Base-by-base conservation (phyloP, 2,113 vertebrate species). In the Ramphastos sulfuratus region DNA sequence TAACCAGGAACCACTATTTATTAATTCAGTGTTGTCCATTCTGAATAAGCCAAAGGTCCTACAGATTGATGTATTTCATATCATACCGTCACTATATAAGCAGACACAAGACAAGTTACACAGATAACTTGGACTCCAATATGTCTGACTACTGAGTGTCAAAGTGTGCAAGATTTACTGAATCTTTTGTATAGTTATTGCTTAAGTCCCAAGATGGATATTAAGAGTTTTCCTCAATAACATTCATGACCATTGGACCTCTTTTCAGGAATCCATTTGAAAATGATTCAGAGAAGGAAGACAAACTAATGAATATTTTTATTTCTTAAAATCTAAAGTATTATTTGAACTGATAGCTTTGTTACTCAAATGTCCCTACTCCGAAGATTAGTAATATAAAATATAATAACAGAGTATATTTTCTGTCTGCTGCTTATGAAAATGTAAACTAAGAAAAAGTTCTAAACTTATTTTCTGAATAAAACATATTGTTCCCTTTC, bases 251-350 rank as follows among this genome's bases (percentile, higher is more conserved):
- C 18, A 50, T 6, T 50, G 1, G 14, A 13, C 50, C 3, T 74
- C 7, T 15, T 42, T 67, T 9, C 46, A n/a, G 35, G 7, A 80
- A 35, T 59, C 2, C 5, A 24, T 5, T 12, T 73, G 3, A 25
- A 66, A 93, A 90, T 3, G 0, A 25, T 27, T 27, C 15, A 15
- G 23, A 1, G 3, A 83, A 58, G 4, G 2, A 56, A 8, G 0
- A 8, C 55, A 91, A 84, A 30, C 2, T 46, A 30, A 28, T 20
- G 1, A 19, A n/a, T 44, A 54, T 64, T 81, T 74, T 9, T 3
- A 65, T 2, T 52, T 73, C 15, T 35, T 76, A 12, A 2, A 56
- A 16, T 24, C 10, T 71, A 81, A 65, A 37, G 1, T 18, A 30
- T 19, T 39, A 7, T 19, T 71, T 78, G 9, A 19, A 56, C 2